Base-by-base conservation (phyloP, 1,140 invertebrate genomes). In the Conus ventricosus region DNA sequence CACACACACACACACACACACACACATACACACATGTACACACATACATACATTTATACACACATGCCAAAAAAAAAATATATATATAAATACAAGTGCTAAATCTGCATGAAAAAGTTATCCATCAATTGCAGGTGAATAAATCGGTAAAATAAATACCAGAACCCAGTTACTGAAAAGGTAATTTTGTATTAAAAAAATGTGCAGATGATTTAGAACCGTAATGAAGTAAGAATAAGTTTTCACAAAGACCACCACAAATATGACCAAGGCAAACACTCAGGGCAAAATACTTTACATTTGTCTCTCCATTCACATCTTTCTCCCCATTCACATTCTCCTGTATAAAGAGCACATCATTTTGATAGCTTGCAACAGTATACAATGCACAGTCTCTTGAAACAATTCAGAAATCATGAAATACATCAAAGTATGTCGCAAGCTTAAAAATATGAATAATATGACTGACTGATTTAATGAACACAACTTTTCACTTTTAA, bases 261-360 rank as follows among this genome's bases (percentile, higher is more conserved):
- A 39, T 78, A 78, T 11, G 39, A 27, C 8, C 7, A 51, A 78
- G 25, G 76, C 10, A 78, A 51, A 81, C 20, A 81, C 51, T 81
- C 8, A 10, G 10, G 13, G 15, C 67, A 54, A 54, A 81, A 81
- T 81, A 81, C 80, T 54, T 81, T 81, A 81, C 80, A 81, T 54
- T 81, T 81, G 55, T 81, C 80, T 81, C 80, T 54, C 80, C 80
- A 81, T 54, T 81, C 25, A 7, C 76, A 80, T 80, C 4, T 25
- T 51, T 80, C 39, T 80, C 76, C 17, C 76, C 76, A 80, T 51
- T 80, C 39, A 13, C 51, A 81, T 81, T 54, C 13, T 81, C 80
- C 80, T 81, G 80, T 20, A 23, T 81, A 81, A 20, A 27, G 39
- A 71, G 67, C 67, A 71, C 23, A 71, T 71, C 67, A 71, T 11